Evolutionary conservation across 2,113 vertebrate genomes (phyloP).

Genomic region (Melanostigma gelatinosum): DNA sequence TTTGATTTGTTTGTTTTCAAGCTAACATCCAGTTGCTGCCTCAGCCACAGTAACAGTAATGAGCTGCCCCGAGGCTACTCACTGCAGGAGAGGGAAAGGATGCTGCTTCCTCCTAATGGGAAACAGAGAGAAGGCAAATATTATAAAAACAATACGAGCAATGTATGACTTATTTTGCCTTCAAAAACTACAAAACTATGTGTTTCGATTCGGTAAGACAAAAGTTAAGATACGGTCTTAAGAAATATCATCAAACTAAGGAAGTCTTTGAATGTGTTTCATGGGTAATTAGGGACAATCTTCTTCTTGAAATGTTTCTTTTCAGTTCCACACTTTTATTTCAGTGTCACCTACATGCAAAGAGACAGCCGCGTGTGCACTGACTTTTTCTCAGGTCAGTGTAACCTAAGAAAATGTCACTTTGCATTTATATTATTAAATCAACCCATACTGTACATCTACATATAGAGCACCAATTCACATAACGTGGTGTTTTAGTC

Average conservation of each 20-base stretch:
- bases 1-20: constrained; percentile 21
- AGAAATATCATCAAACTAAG: not conserved
- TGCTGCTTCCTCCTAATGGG: constrained; percentile 32
- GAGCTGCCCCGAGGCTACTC: constrained; percentile 12
- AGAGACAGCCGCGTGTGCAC: not conserved
- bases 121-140: constrained; percentile 20
- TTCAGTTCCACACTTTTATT: not conserved
- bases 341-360: not conserved
- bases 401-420: constrained; percentile 36
- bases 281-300: not conserved
- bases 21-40: not conserved
- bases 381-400: constrained; percentile 27
- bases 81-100: constrained; percentile 15
- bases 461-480: not conserved
- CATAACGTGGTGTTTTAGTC: not conserved
- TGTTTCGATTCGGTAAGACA: not conserved
- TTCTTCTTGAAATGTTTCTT: constrained; percentile 1
- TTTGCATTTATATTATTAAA: not conserved
- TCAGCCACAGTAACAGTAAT: constrained; percentile 32
- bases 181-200: not conserved
- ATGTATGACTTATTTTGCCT: not conserved
- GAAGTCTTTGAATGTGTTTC: not conserved
- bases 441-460: not conserved
- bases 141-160: not conserved
- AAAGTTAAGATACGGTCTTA: not conserved